Conservation (phyloP, 2,113 vertebrate species). For the Scalopus aquaticus region DNA sequence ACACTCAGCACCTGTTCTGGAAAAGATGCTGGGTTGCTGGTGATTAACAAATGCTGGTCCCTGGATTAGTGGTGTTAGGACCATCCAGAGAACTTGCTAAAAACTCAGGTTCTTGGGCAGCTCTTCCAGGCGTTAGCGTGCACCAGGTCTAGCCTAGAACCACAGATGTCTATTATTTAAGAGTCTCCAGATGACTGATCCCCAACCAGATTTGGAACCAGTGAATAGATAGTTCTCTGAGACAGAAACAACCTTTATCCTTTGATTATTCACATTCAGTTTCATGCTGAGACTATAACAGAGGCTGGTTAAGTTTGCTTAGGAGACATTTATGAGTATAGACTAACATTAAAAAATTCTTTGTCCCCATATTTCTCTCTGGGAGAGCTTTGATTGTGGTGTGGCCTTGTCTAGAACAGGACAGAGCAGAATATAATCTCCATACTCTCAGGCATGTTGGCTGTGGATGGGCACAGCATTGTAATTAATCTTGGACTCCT, state of each 20-base stretch:
- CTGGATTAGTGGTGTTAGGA: neutral
- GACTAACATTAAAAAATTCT: neutral
- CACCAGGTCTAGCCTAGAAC: neutral
- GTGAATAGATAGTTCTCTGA: neutral
- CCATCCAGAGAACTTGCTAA: constrained; percentile 1
- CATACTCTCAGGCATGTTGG: neutral
- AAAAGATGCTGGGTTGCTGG: neutral
- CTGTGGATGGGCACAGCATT: neutral
- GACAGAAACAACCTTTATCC: constrained; percentile 19
- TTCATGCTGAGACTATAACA: constrained; percentile 17
- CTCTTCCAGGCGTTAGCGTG: neutral
- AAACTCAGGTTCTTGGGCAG: neutral
- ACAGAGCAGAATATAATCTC: neutral
- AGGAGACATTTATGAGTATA: neutral
- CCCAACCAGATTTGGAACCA: neutral
- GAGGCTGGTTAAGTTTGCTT: constrained; percentile 17
- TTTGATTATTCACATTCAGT: neutral
- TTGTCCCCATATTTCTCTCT: constrained; percentile 16
- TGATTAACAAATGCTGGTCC: neutral
- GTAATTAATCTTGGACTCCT: neutral
- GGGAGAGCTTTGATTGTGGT: constrained; percentile 43
- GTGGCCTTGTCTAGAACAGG: neutral
- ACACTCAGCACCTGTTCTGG: neutral
- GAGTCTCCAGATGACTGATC: neutral
- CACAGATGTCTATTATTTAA: neutral